Conservation (phyloP, 1,140 invertebrate genomes). For the Contarinia nasturtii region DNA sequence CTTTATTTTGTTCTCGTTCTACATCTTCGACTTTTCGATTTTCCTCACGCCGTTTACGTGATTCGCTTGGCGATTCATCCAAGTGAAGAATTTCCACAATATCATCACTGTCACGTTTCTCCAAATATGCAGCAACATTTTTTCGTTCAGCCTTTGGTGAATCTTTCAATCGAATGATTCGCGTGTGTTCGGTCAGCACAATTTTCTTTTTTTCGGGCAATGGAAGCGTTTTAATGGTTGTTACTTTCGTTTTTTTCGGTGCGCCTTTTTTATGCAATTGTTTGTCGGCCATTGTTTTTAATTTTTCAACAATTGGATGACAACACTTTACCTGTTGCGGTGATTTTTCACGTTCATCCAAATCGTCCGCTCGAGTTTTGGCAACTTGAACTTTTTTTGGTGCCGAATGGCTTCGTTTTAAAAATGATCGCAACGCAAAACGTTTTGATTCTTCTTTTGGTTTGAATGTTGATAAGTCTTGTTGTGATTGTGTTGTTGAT, state of each 20-base stretch:
- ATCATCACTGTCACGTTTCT: slow-evolving; percentile 23
- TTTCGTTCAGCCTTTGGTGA: slow-evolving; percentile 20
- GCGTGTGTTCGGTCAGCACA: slow-evolving; percentile 17
- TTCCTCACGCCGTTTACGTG: slow-evolving; percentile 11
- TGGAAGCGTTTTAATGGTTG: slow-evolving; percentile 28
- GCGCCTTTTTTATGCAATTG: slow-evolving; percentile 28
- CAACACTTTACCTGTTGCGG: slow-evolving; percentile 19
- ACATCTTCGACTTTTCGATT: slow-evolving; percentile 7
- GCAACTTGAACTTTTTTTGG: too few relatives aligned
- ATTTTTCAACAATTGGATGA: slow-evolving; percentile 36
- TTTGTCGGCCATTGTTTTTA: slow-evolving; percentile 36
- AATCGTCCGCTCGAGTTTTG: too few relatives aligned
- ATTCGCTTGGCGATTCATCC: slow-evolving; percentile 21
- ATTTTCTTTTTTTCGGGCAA: slow-evolving; percentile 22
- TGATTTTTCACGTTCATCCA: slow-evolving; percentile 4
- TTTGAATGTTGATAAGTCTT: too few relatives aligned
- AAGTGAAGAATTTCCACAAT: slow-evolving; percentile 18
- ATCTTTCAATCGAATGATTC: slow-evolving; percentile 19
- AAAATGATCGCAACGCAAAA: too few relatives aligned
- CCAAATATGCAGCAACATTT: slow-evolving; percentile 20
- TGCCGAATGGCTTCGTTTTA: too few relatives aligned
- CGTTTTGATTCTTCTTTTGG: too few relatives aligned
- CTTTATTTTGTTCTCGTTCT: slow-evolving; percentile 11
- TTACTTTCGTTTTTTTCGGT: slow-evolving; percentile 15
- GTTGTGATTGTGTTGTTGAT: too few relatives aligned